Evolutionary conservation across 2,888 invertebrate species (phyloP).

Genomic region (Dicycla oo): DNA sequence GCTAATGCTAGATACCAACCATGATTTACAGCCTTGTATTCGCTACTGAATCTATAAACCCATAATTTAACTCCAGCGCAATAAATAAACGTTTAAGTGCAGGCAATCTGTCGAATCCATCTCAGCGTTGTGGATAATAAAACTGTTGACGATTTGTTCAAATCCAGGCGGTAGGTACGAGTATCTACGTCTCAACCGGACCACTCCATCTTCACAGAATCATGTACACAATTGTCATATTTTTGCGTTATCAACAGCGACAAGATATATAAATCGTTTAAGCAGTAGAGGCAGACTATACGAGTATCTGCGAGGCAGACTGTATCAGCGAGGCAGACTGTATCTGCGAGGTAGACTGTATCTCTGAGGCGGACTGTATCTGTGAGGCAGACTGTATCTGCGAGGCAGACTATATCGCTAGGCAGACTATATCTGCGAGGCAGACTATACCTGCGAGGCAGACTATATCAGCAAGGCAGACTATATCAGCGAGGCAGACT

Average conservation of each 20-base stretch:
- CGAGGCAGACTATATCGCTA: no score
- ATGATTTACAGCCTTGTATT: conserved; percentile 65
- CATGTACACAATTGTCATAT: conserved; percentile 32
- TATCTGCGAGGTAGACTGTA: no score
- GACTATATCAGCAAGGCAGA: no score
- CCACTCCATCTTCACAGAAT: conserved; percentile 28
- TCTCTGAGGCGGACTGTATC: no score
- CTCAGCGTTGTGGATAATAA: conserved; percentile 62
- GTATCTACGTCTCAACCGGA: conserved; percentile 40
- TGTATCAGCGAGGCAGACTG: no score
- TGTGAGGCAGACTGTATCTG: no score
- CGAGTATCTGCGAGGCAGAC: no score
- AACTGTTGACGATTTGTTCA: conserved; percentile 62
- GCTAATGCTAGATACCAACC: conserved; percentile 46
- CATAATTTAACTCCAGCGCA: conserved; percentile 64
- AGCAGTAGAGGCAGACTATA: conserved; percentile 20
- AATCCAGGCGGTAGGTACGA: conserved; percentile 55
- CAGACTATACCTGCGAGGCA: no score
- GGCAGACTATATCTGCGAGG: no score
- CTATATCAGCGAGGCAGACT: no score
- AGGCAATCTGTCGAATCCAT: conserved; percentile 66
- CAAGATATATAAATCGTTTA: conserved; percentile 20
- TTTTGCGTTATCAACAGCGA: conserved; percentile 31
- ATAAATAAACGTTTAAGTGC: conserved; percentile 67
- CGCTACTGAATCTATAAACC: conserved; percentile 68